Percentiles rank a stretch among this genome's conserved stretches.
Evolutionary conservation across 2,888 invertebrate species (phyloP).

Genomic region (Tachystola acroxantha): DNA sequence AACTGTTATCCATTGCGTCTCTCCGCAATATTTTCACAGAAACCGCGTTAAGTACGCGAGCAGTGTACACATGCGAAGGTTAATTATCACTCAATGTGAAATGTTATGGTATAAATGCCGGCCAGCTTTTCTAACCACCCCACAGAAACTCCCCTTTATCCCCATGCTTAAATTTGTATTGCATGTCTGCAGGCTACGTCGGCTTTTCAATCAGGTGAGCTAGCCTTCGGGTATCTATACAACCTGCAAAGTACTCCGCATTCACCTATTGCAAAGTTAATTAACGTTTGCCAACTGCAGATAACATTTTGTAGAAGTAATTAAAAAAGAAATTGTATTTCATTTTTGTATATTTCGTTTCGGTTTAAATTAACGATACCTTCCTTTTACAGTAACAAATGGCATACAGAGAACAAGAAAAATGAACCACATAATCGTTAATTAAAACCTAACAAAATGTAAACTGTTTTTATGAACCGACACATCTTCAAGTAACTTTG

Average conservation of each 20-base stretch:
- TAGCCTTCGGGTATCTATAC: slow-evolving; percentile 21
- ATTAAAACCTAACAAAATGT: too few species aligned
- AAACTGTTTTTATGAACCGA: too few species aligned
- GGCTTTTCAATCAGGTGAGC: slow-evolving; percentile 58
- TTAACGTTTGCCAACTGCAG: slow-evolving; percentile 19
- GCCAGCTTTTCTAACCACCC: slow-evolving; percentile 28
- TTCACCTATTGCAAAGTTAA: slow-evolving; percentile 32
- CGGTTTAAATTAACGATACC: too few species aligned
- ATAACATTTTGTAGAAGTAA: slow-evolving; percentile 2
- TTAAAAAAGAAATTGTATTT: too few species aligned
- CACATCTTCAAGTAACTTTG: too few species aligned
- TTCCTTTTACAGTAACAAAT: too few species aligned
- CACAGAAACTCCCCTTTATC: slow-evolving; percentile 29
- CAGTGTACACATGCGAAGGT: neutral
- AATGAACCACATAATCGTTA: too few species aligned
- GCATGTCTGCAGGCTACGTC: slow-evolving; percentile 56
- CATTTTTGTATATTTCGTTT: too few species aligned
- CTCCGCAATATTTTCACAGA: neutral
- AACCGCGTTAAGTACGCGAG: neutral
- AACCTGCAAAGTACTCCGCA: slow-evolving; percentile 17
- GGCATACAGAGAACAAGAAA: too few species aligned
- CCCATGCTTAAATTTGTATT: slow-evolving; percentile 50
- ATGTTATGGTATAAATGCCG: slow-evolving; percentile 5
- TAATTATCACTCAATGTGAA: neutral
- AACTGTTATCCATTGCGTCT: neutral